Conservation (phyloP, 2,797 vertebrate genomes). For the Schizothorax lantsangensis region DNA sequence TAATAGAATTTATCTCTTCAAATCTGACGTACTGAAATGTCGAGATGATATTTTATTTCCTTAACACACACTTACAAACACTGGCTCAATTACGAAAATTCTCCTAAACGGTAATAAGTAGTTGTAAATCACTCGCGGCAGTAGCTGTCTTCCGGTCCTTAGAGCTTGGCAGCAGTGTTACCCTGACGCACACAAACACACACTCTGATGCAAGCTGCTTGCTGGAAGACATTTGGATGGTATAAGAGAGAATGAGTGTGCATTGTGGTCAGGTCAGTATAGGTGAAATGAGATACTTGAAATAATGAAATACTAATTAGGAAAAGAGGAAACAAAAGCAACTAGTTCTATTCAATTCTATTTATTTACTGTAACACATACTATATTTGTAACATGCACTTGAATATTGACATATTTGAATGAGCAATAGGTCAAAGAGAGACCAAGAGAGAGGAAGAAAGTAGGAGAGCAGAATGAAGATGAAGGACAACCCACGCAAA, state of each 20-base stretch:
- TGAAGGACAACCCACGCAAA: conserved; percentile 74
- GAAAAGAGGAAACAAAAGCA: conserved; percentile 31
- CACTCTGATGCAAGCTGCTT: conserved; percentile 50
- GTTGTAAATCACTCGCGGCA: conserved; percentile 71
- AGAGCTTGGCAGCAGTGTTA: conserved; percentile 59
- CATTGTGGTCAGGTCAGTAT: conserved; percentile 28
- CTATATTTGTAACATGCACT: conserved; percentile 62
- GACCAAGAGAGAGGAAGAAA: conserved; percentile 58
- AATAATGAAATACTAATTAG: conserved; percentile 46
- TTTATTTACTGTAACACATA: conserved; percentile 54
- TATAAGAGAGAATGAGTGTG: conserved; percentile 54
- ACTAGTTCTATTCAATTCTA: background rate
- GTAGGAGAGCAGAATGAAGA: conserved; percentile 54
- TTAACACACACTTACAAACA: conserved; percentile 36
- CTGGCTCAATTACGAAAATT: conserved; percentile 45
- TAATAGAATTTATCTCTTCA: conserved; percentile 17
- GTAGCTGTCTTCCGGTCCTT: conserved; percentile 71
- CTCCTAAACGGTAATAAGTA: conserved; percentile 52
- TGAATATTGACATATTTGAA: conserved; percentile 74
- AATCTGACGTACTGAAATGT: conserved; percentile 33
- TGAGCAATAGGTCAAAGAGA: conserved; percentile 76
- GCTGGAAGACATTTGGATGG: conserved; percentile 48
- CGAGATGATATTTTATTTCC: conserved; percentile 41
- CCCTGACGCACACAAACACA: conserved; percentile 60
- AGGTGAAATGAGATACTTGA: conserved; percentile 56